Conservation (phyloP, 2,888 invertebrate species). For the Ligdia adustata region DNA sequence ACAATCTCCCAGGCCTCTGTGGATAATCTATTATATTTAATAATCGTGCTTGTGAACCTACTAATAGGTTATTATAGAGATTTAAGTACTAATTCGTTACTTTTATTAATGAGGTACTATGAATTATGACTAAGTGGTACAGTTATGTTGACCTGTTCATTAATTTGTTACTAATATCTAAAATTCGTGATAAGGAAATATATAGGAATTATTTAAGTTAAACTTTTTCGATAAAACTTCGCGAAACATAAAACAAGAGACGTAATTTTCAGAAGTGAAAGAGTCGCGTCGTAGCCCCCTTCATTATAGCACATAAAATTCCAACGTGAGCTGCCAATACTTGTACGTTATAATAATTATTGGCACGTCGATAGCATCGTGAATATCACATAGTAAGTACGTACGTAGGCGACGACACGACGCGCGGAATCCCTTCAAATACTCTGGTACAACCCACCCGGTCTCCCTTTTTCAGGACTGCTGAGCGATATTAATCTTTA, state of each 20-base stretch:
- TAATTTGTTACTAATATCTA: no score
- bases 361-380: constrained; percentile 39
- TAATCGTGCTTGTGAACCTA: no score
- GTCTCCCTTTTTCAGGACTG: constrained; percentile 46
- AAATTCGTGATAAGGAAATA: no score
- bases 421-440: constrained; percentile 68
- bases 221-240: no score
- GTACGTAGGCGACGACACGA: constrained; percentile 71
- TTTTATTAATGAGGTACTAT: no score
- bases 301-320: constrained; percentile 36
- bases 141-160: no score
- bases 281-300: constrained; percentile 1
- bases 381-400: constrained; percentile 58
- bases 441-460: constrained; percentile 66
- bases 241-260: neutral
- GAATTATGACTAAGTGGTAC: no score
- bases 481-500: constrained; percentile 74
- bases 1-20: no score
- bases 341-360: constrained; percentile 52
- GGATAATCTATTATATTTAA: no score
- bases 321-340: constrained; percentile 44
- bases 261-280: constrained; percentile 2
- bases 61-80: no score
- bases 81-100: no score
- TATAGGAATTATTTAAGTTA: no score